Evolutionary conservation across 2,113 vertebrate species (phyloP), one percentile per base, ranked within the genome.

Genomic region (Nerophis lumbriciformis): DNA sequence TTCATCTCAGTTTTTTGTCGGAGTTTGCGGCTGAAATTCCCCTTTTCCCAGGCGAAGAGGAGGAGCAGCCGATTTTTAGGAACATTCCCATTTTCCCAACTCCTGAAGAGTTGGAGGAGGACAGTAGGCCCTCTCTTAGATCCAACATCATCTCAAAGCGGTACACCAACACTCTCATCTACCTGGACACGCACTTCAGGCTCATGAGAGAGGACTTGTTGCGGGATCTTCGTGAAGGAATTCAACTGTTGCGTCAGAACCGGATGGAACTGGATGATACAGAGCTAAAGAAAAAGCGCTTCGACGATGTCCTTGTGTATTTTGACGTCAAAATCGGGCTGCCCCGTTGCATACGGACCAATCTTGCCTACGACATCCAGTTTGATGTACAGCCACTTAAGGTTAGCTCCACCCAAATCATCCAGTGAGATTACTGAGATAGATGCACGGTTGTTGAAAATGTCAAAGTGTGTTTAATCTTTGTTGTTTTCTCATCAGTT

Each of bases 181-280:
- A 96, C 80, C 89, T 98, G 39, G 96, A 98, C 68, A 97, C 94
- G 0, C 95, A 97, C 77, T 98, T 98, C 75, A 88, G 94, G n/a
- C 93, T 98, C 66, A 82, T 99, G 67, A 86, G 95, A 78, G 95
- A 98, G 82, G 95, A 97, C 78, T 97, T 97, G 81, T 90, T 99
- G 42, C 86, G 93, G 61, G 95, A 94, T 4, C 87, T 99, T 15
- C 91, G 94, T 13, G 94, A 96, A 61, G 95, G 95, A 7, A 92
- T 99, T 79, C 79, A 85, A 59, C 83, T 95, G 12, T 67, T 97
- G 59, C 86, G 94, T n/a, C 80, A 73, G 54, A 87, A 66, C 65
- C 86, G 92, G 49, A 64, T 45, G 42, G 61, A 84, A 12, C 48
- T 38, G n/a, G 73, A 70, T 6, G n/a, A 88, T 28, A 73, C 64